Conservation (phyloP, 2,113 vertebrate species). For the Gobio gobio region DNA sequence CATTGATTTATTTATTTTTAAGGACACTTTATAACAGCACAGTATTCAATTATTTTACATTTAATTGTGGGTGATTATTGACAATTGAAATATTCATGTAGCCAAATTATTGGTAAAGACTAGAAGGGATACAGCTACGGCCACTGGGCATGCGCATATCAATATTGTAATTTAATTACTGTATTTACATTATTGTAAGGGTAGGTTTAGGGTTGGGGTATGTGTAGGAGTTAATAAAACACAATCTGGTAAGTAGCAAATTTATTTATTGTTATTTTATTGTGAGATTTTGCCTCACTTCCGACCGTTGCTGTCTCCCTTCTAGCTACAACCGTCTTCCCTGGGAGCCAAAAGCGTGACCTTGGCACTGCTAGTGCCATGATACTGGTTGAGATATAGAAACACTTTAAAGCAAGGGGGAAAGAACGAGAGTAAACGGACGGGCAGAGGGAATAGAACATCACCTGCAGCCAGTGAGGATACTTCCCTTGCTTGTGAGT, state of each 20-base stretch:
- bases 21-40: neutral
- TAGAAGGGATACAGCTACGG: no score
- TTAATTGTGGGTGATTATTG: neutral
- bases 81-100: neutral
- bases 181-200: no score
- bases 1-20: neutral
- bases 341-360: neutral
- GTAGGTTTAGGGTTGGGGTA: no score
- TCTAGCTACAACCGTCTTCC: neutral
- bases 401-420: neutral
- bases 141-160: no score
- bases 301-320: no score
- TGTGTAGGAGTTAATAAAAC: no score
- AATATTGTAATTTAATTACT: no score
- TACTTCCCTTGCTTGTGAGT: neutral
- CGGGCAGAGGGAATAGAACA: neutral
- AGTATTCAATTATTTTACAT: neutral
- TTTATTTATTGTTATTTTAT: no score
- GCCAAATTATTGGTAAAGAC: neutral
- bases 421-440: neutral
- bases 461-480: neutral
- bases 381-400: neutral
- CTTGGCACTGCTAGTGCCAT: neutral
- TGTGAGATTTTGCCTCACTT: no score
- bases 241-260: no score